A percentile compares a stretch with the other conserved stretches of the same genome.
Conservation (phyloP, 2,113 vertebrate species). For the Monopterus albus region DNA sequence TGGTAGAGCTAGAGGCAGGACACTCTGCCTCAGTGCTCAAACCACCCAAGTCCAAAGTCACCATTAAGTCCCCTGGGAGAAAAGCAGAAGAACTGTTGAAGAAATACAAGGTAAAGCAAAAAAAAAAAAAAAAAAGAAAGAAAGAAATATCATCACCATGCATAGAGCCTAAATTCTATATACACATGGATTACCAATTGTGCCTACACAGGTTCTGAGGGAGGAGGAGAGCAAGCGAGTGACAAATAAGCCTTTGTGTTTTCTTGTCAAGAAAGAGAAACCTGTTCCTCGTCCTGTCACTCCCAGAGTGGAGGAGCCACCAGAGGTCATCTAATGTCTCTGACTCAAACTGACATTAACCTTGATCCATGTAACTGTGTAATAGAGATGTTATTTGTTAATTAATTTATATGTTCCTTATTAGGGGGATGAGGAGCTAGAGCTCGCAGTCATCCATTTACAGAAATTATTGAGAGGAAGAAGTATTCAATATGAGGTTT, state of each 20-base stretch:
- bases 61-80: slow-evolving; percentile 75
- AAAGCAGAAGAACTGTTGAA: slow-evolving; percentile 78
- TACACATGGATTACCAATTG: not conserved
- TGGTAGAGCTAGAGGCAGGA: slow-evolving; percentile 84
- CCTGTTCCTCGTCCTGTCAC: slow-evolving; percentile 82
- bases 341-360: not conserved
- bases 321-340: slow-evolving; percentile 77
- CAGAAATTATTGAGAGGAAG: slow-evolving; percentile 92
- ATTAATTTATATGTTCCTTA: not conserved
- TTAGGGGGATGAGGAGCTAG: slow-evolving; percentile 90
- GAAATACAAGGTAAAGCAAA: slow-evolving; percentile 85
- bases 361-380: not conserved
- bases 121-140: too few species aligned
- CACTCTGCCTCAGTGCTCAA: slow-evolving; percentile 80
- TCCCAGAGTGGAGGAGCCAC: slow-evolving; percentile 81
- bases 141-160: too few species aligned
- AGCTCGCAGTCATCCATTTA: slow-evolving; percentile 87
- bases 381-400: not conserved
- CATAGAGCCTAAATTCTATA: not conserved
- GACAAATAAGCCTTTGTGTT: slow-evolving; percentile 73
- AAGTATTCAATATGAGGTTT: slow-evolving; percentile 88
- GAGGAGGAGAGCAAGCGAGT: slow-evolving; percentile 65
- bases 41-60: slow-evolving; percentile 75
- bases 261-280: slow-evolving; percentile 81
- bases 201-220: slow-evolving; percentile 75